Evolutionary conservation across 2,113 vertebrate genomes (phyloP).

Genomic region (Odobenus rosmarus): DNA sequence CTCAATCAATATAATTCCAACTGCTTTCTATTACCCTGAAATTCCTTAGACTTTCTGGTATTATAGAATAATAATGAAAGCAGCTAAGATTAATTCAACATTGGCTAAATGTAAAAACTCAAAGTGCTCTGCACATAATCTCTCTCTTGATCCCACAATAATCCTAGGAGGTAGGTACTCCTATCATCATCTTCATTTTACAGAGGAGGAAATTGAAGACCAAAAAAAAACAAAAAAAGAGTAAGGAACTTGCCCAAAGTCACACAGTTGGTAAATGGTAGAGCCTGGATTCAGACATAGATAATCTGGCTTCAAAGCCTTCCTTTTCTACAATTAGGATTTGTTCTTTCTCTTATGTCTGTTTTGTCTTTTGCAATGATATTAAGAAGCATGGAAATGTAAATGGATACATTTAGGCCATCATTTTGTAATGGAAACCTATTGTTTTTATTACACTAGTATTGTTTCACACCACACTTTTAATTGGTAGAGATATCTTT

Average conservation of each 20-base stretch:
- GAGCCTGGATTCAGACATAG: conserved; percentile 46
- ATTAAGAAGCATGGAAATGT: not conserved
- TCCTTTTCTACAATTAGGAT: conserved; percentile 17
- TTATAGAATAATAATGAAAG: conserved; percentile 24
- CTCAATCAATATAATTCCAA: not conserved
- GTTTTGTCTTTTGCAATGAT: conserved; percentile 10
- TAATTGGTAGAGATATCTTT: conserved; percentile 10
- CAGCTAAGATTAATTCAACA: conserved; percentile 11
- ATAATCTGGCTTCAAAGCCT: not conserved
- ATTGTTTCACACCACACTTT: conserved; percentile 41
- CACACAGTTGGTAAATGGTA: conserved; percentile 36
- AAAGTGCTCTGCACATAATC: not conserved
- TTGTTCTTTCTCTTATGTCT: not conserved
- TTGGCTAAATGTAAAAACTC: conserved; percentile 39
- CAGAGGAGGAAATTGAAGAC: conserved; percentile 28
- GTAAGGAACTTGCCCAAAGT: conserved; percentile 28
- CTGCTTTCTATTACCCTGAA: not conserved
- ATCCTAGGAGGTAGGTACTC: not conserved
- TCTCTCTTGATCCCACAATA: not conserved
- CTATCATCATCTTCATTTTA: conserved; percentile 43
- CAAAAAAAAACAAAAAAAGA: not conserved
- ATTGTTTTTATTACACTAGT: not conserved
- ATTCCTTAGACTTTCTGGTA: conserved; percentile 43
- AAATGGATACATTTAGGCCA: not conserved
- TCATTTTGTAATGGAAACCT: conserved; percentile 16